Percentiles rank a stretch among this genome's conserved stretches.
These are phyloP conservation scores for Apogon hyalosoma DNA, from an alignment of 2,797 vertebrate species.

Conservation along the genomic window DNA sequence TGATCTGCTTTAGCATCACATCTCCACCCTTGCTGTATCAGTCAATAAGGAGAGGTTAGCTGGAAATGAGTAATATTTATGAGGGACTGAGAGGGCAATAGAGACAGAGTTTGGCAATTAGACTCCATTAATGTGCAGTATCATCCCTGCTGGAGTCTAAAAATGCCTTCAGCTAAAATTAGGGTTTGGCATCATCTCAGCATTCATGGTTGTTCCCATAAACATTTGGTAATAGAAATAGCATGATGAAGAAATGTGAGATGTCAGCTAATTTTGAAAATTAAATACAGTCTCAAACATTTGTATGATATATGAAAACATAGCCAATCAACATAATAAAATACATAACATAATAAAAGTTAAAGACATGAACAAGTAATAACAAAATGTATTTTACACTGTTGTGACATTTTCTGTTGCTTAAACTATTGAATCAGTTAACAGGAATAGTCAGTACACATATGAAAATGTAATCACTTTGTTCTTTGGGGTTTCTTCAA, in stretches of 20 bases:
- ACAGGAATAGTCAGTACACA: constrained; percentile 37
- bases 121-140: constrained; percentile 13
- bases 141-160: constrained; percentile 12
- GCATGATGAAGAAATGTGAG: constrained; percentile 21
- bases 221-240: constrained; percentile 24
- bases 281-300: constrained; percentile 22
- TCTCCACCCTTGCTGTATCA: not conserved
- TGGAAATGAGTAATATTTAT: constrained; percentile 24
- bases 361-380: constrained; percentile 15
- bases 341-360: constrained; percentile 19
- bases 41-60: not conserved
- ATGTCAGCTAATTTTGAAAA: constrained; percentile 34
- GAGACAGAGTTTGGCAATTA: constrained; percentile 29
- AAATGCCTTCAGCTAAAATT: constrained; percentile 40
- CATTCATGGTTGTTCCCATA: constrained; percentile 1
- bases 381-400: constrained; percentile 48
- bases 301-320: constrained; percentile 17
- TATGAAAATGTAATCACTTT: constrained; percentile 54
- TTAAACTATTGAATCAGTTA: constrained; percentile 54
- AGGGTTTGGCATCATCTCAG: constrained; percentile 3
- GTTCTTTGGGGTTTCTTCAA: constrained; percentile 46
- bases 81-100: constrained; percentile 15
- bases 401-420: constrained; percentile 50
- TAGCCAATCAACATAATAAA: constrained; percentile 30
- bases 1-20: constrained; percentile 14